Conservation (phyloP, 2,888 invertebrate species). For the Acanthosepion pharaonis region DNA sequence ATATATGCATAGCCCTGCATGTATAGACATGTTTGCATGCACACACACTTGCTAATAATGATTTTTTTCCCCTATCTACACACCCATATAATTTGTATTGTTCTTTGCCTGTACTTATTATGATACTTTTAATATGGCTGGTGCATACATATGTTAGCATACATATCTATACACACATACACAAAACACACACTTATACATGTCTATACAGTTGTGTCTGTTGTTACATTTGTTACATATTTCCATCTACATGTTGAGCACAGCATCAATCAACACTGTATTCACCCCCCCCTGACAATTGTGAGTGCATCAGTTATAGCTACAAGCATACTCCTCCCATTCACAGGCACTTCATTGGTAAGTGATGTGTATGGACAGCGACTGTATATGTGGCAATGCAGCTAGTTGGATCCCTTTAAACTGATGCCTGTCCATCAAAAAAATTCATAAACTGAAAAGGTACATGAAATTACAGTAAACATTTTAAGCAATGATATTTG, state of each 20-base stretch:
- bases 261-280: slow-evolving; percentile 22
- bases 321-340: neutral
- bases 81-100: too few species aligned
- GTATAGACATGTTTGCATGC: neutral
- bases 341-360: neutral
- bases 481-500: neutral
- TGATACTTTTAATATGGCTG: too few species aligned
- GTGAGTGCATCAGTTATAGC: neutral
- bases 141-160: neutral
- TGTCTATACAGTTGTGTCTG: neutral
- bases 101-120: too few species aligned
- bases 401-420: neutral
- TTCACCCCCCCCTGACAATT: neutral
- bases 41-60: neutral
- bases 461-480: neutral
- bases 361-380: neutral
- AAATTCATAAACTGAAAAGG: neutral
- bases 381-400: neutral
- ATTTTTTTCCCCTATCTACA: too few species aligned
- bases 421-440: neutral
- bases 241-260: neutral
- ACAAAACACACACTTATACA: neutral
- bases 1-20: neutral
- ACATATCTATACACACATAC: neutral
- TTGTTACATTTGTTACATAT: neutral